Conservation (phyloP, 2,113 vertebrate genomes). For the Strix uralensis region DNA sequence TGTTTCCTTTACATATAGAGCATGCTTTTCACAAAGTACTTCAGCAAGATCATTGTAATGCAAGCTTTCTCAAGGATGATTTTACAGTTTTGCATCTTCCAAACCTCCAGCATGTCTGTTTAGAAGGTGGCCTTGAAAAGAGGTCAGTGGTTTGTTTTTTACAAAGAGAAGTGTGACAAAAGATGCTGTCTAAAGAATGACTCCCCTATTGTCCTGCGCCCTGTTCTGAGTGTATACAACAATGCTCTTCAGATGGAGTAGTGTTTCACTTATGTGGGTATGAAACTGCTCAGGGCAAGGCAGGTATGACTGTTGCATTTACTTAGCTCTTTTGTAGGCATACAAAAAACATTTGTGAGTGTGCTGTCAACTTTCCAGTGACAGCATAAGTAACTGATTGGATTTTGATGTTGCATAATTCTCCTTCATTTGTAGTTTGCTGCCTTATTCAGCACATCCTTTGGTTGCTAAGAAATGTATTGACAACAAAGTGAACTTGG, state of each 20-base stretch:
- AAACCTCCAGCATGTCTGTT: not conserved
- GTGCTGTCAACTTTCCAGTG: not conserved
- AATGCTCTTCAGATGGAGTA: not conserved
- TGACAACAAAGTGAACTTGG: conserved; percentile 86
- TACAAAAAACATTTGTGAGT: not conserved
- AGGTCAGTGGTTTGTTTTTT: not conserved
- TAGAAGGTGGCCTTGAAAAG: not conserved
- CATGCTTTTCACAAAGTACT: not conserved
- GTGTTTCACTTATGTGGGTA: not conserved
- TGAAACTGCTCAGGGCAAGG: not conserved
- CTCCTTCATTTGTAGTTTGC: conserved; percentile 76
- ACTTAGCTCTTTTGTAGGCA: not conserved
- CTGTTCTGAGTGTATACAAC: not conserved
- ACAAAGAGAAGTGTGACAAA: not conserved
- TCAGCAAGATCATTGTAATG: not conserved
- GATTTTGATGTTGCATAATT: conserved; percentile 11
- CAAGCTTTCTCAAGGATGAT: not conserved
- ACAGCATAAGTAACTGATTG: not conserved
- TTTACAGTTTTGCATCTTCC: not conserved
- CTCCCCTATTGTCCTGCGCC: not conserved
- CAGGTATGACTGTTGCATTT: not conserved
- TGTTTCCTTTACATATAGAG: not conserved
- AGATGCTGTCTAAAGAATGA: not conserved
- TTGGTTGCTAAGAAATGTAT: conserved; percentile 91
- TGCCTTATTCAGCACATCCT: conserved; percentile 88